These are phyloP conservation scores for Andricus quercusramuli DNA, from an alignment of 2,888 invertebrate species.

Conservation along the genomic window DNA sequence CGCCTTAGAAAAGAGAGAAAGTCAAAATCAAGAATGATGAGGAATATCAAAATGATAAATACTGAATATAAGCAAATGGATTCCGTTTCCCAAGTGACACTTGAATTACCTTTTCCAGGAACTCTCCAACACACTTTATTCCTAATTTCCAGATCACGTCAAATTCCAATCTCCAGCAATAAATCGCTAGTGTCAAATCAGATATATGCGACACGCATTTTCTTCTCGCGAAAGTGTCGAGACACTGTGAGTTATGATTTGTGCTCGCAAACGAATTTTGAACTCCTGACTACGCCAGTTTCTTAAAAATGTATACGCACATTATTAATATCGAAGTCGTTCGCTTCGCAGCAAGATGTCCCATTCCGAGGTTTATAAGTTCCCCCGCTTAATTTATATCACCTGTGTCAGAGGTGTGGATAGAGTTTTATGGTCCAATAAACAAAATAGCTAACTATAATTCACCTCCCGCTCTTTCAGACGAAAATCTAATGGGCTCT, in stretches of 20 bases:
- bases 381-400: slow-evolving; percentile 18
- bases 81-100: background rate
- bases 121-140: background rate
- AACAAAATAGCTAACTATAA: slow-evolving; percentile 28
- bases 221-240: slow-evolving; percentile 10
- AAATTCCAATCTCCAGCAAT: slow-evolving; percentile 19
- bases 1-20: background rate
- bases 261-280: background rate
- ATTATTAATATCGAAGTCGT: slow-evolving; percentile 14
- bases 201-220: slow-evolving; percentile 23
- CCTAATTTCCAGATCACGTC: slow-evolving; percentile 27
- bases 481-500: slow-evolving; percentile 3
- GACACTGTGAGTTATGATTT: slow-evolving; percentile 22
- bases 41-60: background rate
- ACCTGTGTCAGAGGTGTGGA: background rate
- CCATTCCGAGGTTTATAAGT: background rate
- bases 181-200: slow-evolving; percentile 26
- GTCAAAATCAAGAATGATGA: slow-evolving; percentile 1
- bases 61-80: background rate
- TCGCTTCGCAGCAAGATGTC: slow-evolving; percentile 29
- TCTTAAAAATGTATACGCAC: slow-evolving; percentile 22
- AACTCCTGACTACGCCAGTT: background rate
- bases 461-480: background rate
- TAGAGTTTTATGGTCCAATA: slow-evolving; percentile 20
- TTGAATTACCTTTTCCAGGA: background rate